These are phyloP conservation scores for Lochmaea capreae DNA, from an alignment of 2,888 invertebrate genomes.

Conservation along the genomic window DNA sequence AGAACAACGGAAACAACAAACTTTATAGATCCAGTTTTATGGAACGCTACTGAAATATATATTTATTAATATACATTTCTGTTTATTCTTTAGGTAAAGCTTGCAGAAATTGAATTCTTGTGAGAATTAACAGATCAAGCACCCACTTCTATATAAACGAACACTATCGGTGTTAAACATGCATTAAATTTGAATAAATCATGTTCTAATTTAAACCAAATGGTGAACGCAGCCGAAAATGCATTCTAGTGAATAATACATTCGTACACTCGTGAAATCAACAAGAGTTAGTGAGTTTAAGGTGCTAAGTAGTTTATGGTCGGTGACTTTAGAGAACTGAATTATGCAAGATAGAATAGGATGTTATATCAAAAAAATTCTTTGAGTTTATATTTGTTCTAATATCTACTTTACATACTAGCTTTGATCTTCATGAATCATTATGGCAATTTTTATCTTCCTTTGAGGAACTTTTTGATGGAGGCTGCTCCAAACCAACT, in stretches of 20 bases:
- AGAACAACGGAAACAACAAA: too few relatives aligned
- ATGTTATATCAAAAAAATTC: neutral
- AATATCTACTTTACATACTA: too few relatives aligned
- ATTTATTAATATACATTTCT: too few relatives aligned
- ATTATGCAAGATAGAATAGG: neutral
- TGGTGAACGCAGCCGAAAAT: neutral
- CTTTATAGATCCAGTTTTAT: too few relatives aligned
- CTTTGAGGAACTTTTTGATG: too few relatives aligned
- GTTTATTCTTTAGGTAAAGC: too few relatives aligned
- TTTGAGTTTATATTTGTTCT: too few relatives aligned
- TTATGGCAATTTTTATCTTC: too few relatives aligned
- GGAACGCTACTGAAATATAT: too few relatives aligned
- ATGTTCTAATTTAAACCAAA: neutral
- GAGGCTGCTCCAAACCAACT: too few relatives aligned
- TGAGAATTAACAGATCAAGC: neutral
- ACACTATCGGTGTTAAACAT: neutral
- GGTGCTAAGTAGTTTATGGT: neutral
- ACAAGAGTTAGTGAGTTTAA: neutral
- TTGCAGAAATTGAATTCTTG: neutral
- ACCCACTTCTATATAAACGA: neutral
- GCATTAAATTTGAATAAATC: constrained; percentile 11
- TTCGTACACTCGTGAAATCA: neutral
- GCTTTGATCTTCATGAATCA: too few relatives aligned
- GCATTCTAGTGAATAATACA: neutral
- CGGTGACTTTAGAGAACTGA: neutral